Base-by-base conservation (phyloP, 2,797 vertebrate genomes). In the Enteromius trimaculatus region DNA sequence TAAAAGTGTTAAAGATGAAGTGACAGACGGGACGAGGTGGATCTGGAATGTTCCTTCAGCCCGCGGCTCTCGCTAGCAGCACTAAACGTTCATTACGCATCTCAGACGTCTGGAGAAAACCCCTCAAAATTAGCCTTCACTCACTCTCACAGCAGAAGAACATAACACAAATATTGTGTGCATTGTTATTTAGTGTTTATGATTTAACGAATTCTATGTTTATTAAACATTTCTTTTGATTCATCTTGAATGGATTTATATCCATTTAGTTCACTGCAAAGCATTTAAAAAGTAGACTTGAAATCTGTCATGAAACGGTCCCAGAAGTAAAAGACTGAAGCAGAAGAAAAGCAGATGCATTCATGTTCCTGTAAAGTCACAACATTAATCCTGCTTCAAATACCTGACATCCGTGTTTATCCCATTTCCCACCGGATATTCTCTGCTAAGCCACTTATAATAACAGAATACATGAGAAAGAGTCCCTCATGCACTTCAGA, bases 401-500 rank as follows among this genome's bases (percentile, higher is more conserved):
- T 11, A 34, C n/a, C 51, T 47, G 74, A 79, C 21, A 47, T 42
- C 60, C 1, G 26, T n/a, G 64, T 65, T 77, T 34, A 66, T 81
- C 77, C 77, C 68, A 53, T 66, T n/a, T 79, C 55, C 64, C 31
- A 17, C 3, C 4, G 53, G 71, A 64, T 60, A 39, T 75, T 16
- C 39, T 65, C 58, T 17, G 42, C 81, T 80, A 26, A 80, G 80
- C 70, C 80, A 34, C 69, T 77, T 77, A 69, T 65, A 81, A 64
- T 70, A 60, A 79, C 80, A 53, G 34, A 75, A 70, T 49, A 83
- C 65, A 84, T 77, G 47, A 77, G 84, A 74, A 75, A 58, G 69
- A 85, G 69, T 55, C 87, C 85, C 89, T 84, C 86, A 90, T 91
- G 71, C 80, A 90, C 92, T 81, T 83, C 88, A 90, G 90, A 44